A percentile compares a stretch with the other conserved stretches of the same genome.
phyloP scores from a whole-genome alignment of 2,113 vertebrate genomes.

The Sylvia atricapilla region DNA sequence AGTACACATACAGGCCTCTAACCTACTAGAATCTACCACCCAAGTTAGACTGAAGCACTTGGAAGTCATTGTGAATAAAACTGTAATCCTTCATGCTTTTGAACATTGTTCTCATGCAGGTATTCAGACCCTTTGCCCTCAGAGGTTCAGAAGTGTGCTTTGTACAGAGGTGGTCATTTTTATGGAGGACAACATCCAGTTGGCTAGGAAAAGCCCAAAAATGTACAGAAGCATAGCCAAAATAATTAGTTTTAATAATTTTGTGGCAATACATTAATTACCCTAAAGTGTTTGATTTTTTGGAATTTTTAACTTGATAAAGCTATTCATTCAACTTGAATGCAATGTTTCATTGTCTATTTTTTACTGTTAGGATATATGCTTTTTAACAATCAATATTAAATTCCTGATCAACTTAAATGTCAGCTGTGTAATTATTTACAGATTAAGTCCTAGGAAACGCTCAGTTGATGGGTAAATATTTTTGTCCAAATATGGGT shows the following conservation, averaged over 20 bases:
- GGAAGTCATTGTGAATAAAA: background rate
- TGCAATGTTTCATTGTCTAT: background rate
- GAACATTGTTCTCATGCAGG: background rate
- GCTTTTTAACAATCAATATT: background rate
- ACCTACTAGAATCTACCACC: background rate
- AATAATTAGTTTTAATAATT: background rate
- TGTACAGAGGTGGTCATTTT: background rate
- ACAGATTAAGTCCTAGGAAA: background rate
- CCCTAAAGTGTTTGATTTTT: background rate
- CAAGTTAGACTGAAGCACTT: background rate
- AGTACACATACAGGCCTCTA: background rate
- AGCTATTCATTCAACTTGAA: background rate
- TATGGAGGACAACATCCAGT: background rate
- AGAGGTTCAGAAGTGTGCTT: background rate
- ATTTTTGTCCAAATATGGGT: background rate
- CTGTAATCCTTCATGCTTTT: background rate
- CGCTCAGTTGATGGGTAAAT: background rate
- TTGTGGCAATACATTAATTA: background rate
- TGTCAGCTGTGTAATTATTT: background rate
- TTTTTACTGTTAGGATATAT: background rate
- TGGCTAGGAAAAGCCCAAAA: background rate
- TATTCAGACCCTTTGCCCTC: background rate
- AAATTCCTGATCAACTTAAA: background rate
- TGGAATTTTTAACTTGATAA: background rate
- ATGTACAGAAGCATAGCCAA: background rate